Evolutionary conservation across 2,113 vertebrate genomes (phyloP).

Genomic region (Nicator chloris): DNA sequence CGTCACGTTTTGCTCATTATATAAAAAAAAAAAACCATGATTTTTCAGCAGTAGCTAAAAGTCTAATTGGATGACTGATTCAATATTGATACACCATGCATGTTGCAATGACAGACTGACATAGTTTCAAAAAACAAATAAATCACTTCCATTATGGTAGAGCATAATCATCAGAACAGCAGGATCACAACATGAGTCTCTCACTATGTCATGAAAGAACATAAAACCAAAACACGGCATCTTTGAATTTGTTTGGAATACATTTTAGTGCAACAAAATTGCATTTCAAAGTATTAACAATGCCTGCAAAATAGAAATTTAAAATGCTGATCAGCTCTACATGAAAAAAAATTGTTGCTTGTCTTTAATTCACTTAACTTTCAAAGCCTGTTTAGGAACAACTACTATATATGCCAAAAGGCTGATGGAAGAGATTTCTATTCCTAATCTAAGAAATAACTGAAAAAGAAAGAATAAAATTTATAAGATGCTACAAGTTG

Average conservation of each 20-base stretch:
- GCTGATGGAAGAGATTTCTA: neutral
- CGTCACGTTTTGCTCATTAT: neutral
- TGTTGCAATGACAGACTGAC: neutral
- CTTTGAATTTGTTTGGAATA: neutral
- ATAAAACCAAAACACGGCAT: neutral
- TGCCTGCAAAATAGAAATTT: neutral
- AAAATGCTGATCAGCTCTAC: neutral
- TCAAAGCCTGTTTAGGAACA: neutral
- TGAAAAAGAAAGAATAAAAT: neutral
- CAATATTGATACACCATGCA: neutral
- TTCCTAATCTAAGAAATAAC: neutral
- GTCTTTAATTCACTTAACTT: neutral
- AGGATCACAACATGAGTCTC: neutral
- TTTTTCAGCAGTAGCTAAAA: neutral
- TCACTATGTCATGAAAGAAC: neutral
- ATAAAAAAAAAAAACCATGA: neutral
- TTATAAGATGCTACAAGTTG: neutral
- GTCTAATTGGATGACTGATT: neutral
- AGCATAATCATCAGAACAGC: neutral
- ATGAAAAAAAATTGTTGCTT: neutral
- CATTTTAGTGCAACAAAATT: neutral
- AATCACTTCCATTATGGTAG: neutral
- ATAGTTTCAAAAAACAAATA: neutral
- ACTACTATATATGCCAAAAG: neutral
- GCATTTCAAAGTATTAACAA: neutral